These are phyloP conservation scores for Merops nubicus DNA, from an alignment of 2,113 vertebrate species.

Conservation along the genomic window DNA sequence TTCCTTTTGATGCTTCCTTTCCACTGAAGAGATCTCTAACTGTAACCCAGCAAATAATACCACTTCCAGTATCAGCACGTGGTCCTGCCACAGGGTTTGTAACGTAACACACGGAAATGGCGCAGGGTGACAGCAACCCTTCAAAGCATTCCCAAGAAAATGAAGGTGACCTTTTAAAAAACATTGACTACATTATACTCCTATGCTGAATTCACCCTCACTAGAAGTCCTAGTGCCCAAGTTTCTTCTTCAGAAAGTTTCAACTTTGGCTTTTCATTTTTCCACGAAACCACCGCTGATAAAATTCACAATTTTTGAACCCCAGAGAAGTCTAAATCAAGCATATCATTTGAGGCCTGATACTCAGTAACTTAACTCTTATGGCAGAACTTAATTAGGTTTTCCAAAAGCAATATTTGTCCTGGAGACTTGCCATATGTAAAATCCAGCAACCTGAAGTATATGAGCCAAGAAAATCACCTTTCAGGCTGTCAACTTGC, in stretches of 20 bases:
- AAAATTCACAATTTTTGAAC: conserved; percentile 54
- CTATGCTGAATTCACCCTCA: not conserved
- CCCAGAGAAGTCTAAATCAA: conserved; percentile 55
- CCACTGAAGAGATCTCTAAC: not conserved
- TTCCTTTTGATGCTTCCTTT: not conserved
- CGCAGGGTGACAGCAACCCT: not conserved
- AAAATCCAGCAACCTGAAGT: conserved; percentile 28
- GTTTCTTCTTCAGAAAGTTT: not conserved
- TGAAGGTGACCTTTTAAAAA: not conserved
- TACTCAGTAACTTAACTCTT: conserved; percentile 51
- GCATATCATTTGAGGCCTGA: conserved; percentile 26
- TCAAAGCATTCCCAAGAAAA: not conserved
- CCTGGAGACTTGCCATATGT: conserved; percentile 55
- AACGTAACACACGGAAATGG: not conserved
- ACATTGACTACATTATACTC: not conserved
- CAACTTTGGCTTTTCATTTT: conserved; percentile 12
- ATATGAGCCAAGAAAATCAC: conserved; percentile 50
- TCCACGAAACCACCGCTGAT: conserved; percentile 18
- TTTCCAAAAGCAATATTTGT: conserved; percentile 69
- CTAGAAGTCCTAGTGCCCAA: not conserved
- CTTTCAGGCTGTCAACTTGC: conserved; percentile 21
- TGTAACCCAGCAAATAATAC: not conserved
- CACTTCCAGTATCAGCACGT: not conserved
- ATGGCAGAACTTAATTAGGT: conserved; percentile 21
- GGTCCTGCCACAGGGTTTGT: not conserved